Evolutionary conservation across 2,797 vertebrate genomes (phyloP), one percentile per base, ranked within the genome.

Genomic region (Channa striata): DNA sequence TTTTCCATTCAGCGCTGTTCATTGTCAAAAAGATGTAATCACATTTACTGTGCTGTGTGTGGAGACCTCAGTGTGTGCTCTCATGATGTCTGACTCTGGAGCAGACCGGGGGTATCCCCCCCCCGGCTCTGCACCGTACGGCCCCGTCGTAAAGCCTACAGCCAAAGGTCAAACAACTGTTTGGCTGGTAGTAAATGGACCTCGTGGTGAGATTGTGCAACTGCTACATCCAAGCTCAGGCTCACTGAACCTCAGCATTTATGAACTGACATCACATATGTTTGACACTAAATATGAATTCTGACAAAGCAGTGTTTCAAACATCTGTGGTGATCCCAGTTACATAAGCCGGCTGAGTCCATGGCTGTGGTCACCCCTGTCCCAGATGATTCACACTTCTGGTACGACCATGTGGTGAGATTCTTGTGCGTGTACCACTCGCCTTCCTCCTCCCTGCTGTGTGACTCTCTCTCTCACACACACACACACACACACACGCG

Each of bases 311-410:
- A 14, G 8, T 49, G n/a, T 47, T 23, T 72, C 8, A 42, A 40
- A 57, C 54, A 50, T 57, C 47, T 69, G 68, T 6, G 57, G n/a
- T 25, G 4, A 42, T 58, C 49, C 8, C 25, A 36, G 70, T 72
- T 21, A 34, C 54, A 23, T 1, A 11, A 59, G 56, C 50, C 6
- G n/a, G 37, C 33, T 67, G 11, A 37, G 44, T n/a, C 46, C 59
- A 69, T 47, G 47, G 0, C 53, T 48, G 70, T 9, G 51, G 72
- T 65, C 81, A 72, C 59, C 44, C 67, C 68, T 67, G 68, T 36
- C 74, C 59, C 49, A 8, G 79, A 85, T 91, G 90, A 91, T 87
- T 93, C 91, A 91, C 84, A 78, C 66, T 65, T 78, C 40, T 85
- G 87, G 74, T 85, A 84, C 68, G 76, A 75, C 73, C 84, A 87